Base-by-base conservation (phyloP, 2,888 invertebrate genomes). In the Pheosia gnoma region DNA sequence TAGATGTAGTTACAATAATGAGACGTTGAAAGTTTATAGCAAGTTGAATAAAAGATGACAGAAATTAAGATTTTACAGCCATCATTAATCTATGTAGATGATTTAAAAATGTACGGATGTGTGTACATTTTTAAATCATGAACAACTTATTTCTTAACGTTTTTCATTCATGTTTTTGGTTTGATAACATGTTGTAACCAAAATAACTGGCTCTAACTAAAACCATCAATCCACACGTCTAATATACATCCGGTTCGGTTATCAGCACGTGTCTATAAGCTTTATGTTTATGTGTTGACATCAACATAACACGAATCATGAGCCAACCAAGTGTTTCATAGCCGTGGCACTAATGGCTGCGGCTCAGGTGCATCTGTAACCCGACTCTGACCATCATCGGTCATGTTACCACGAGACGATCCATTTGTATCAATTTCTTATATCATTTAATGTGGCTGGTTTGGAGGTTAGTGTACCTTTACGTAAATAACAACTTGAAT, bases 301-400 rank as follows among this genome's bases (percentile, higher is more conserved):
- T 69, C 66, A 66, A 61, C 60, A 69, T 76, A 76, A 75, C 65
- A 5, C 25, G 57, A 59, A 65, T 49, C 59, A 58, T 60, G 59
- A 64, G 55, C 61, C 59, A 59, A 62, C 61, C 61, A 56, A 39
- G 60, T 65, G 60, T 64, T 59, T 55, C 63, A 65, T 43, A 49
- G 56, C 60, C 60, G 61, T 49, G 54, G 61, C 57, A 60, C 60
- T 57, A 39, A 52, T 52, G 39, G 56, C 66, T 59, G 59, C 54
- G 60, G 60, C 66, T 75, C 78, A 78, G 69, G 77, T 83, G 80
- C 76, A 61, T 69, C 71, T 70, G 83, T 79, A 85, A 85, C 64
- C 57, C 58, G 71, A 84, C 65, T 62, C 83, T 74, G 66, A 80
- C 81, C 82, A 82, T 81, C 79, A 74, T 63, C 77, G 70, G 66